Conservation (phyloP, 2,888 invertebrate genomes). For the Erebia palarica region DNA sequence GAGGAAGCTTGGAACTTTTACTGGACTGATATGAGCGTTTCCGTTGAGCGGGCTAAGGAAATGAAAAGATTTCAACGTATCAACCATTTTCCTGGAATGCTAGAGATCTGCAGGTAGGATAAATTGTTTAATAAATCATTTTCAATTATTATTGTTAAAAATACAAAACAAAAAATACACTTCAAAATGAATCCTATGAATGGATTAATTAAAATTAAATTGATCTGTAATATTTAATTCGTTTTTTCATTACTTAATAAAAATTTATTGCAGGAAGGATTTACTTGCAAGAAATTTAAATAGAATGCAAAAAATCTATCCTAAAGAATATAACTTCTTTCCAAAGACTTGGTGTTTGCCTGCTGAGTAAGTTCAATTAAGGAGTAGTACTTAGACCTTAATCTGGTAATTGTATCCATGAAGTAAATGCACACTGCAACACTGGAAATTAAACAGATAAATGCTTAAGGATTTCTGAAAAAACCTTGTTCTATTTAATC, state of each 20-base stretch:
- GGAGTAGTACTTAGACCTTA: too few relatives aligned
- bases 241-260: not conserved
- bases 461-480: not conserved
- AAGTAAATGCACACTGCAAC: too few relatives aligned
- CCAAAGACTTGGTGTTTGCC: slow-evolving; percentile 97
- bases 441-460: too few relatives aligned
- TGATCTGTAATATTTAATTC: too few relatives aligned
- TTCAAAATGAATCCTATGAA: too few relatives aligned
- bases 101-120: slow-evolving; percentile 87
- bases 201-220: too few relatives aligned
- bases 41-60: slow-evolving; percentile 92
- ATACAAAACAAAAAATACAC: too few relatives aligned
- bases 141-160: too few relatives aligned
- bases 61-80: slow-evolving; percentile 96
- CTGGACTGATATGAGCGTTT: slow-evolving; percentile 95
- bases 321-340: slow-evolving; percentile 95
- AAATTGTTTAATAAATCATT: not conserved
- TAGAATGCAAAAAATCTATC: slow-evolving; percentile 93
- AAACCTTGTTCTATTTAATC: not conserved
- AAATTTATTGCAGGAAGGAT: slow-evolving; percentile 85
- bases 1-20: slow-evolving; percentile 94
- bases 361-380: slow-evolving; percentile 86
- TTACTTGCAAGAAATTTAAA: slow-evolving; percentile 93
- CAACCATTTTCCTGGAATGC: slow-evolving; percentile 96
- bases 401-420: too few relatives aligned